Evolutionary conservation across 2,113 vertebrate species (phyloP), one percentile per base, ranked within the genome.

Genomic region (Eclectus roratus): DNA sequence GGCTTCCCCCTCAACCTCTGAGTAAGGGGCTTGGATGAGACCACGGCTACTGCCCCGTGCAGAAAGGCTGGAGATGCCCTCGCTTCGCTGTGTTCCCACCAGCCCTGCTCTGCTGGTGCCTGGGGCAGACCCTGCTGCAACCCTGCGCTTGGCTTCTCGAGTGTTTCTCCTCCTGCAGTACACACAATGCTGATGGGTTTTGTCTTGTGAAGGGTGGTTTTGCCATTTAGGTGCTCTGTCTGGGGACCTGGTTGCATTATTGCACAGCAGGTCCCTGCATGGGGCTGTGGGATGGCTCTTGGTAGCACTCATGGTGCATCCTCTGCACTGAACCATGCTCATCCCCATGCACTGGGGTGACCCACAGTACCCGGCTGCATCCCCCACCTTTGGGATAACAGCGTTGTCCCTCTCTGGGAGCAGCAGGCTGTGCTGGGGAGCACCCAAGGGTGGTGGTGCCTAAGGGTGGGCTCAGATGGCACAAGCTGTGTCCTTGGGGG

Each of bases 341-440:
- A 0, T 69, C 43, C 65, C 14, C 3, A 0, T 23, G 33, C 4
- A 5, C 39, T 2, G 6, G n/a, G 31, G 50, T n/a, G 56, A 50
- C 65, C 71, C n/a, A 17, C n/a, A 17, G 76, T 43, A 13, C 44
- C 60, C 7, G 1, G 13, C 21, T 72, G 29, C 49, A 69, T 49
- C 37, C 10, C 25, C 15, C 11, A 2, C 33, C 18, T 29, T 19
- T 17, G 44, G 65, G 73, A 46, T 17, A 21, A 3, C 1, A 10
- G 19, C 7, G 27, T 28, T 39, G 14, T 39, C 12, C 31, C 18
- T 6, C 27, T 11, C 14, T 2, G 13, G 64, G 55, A 65, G 53
- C 61, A 25, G 55, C 33, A 10, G 39, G 33, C 56, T 31, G 33
- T 27, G 29, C 61, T 1, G 3, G 43, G 31, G 19, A 66, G 76